A percentile compares a stretch with the other conserved stretches of the same genome.
phyloP scores from a whole-genome alignment of 2,113 vertebrate species.

The Plecturocebus donacophilus region DNA sequence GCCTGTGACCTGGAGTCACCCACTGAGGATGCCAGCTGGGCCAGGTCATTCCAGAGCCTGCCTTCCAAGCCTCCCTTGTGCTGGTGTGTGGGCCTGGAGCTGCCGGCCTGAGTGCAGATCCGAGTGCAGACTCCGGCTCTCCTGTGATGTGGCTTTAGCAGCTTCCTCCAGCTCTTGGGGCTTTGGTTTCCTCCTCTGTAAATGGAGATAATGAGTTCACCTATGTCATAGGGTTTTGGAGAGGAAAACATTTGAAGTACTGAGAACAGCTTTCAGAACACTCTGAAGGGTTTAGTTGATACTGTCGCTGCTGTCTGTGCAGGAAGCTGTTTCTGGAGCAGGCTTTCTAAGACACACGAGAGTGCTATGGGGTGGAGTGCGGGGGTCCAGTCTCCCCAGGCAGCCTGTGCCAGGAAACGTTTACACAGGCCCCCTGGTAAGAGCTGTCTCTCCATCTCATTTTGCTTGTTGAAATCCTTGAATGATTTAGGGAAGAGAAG shows the following conservation, averaged over 20 bases:
- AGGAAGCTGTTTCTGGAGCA: neutral
- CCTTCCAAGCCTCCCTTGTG: neutral
- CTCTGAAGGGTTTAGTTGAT: neutral
- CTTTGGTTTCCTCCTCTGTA: neutral
- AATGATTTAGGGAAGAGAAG: neutral
- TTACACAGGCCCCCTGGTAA: neutral
- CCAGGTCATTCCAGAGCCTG: neutral
- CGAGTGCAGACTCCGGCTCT: neutral
- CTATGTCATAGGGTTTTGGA: too few species aligned
- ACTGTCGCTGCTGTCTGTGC: fast-evolving
- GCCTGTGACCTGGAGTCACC: neutral
- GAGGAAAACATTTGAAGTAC: neutral
- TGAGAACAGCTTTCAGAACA: neutral
- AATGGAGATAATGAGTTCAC: neutral
- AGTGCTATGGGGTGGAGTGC: neutral
- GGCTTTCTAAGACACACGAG: neutral
- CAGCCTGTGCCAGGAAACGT: neutral
- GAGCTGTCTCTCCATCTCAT: too few species aligned
- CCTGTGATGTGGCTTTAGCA: fast-evolving
- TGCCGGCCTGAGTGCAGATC: fast-evolving
- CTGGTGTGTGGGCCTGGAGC: neutral
- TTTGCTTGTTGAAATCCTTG: neutral
- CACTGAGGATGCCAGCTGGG: conserved; percentile 41
- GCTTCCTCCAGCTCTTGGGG: neutral
- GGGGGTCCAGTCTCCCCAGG: neutral